Percentiles rank a stretch among this genome's conserved stretches.
phyloP scores from a whole-genome alignment of 2,797 vertebrate genomes.

The Sebastolobus alascanus region DNA sequence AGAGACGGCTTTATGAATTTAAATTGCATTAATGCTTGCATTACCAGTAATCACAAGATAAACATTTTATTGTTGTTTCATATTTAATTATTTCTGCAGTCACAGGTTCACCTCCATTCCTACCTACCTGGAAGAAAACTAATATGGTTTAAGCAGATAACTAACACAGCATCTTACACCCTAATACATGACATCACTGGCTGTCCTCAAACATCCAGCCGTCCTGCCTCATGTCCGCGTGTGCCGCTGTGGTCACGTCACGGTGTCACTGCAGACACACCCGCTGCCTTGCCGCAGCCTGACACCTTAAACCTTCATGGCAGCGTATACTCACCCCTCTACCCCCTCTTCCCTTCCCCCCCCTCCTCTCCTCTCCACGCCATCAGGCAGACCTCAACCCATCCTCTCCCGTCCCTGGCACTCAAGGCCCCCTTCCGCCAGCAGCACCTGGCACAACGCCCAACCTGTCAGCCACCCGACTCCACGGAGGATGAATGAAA shows the following conservation, averaged over 20 bases:
- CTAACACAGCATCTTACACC: conserved; percentile 37
- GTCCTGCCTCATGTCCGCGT: conserved; percentile 86
- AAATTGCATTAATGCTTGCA: not conserved
- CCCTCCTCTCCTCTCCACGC: conserved; percentile 86
- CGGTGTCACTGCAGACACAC: conserved; percentile 78
- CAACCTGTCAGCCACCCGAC: conserved; percentile 88
- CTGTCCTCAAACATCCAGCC: conserved; percentile 74
- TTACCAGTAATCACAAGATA: not conserved
- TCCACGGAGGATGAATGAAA: conserved; percentile 85
- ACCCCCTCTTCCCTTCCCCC: conserved; percentile 72
- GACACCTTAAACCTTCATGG: conserved; percentile 91
- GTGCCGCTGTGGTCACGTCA: conserved; percentile 82
- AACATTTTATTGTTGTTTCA: not conserved
- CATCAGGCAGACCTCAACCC: conserved; percentile 89
- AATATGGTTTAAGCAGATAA: conserved; percentile 2
- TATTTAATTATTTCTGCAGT: conserved; percentile 8
- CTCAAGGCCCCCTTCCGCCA: conserved; percentile 88
- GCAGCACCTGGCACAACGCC: conserved; percentile 90
- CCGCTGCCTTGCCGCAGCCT: conserved; percentile 83
- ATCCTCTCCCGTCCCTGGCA: conserved; percentile 88
- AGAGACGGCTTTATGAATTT: conserved; percentile 14
- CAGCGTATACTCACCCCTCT: conserved; percentile 87
- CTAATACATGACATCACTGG: conserved; percentile 85
- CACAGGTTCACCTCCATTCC: not conserved
- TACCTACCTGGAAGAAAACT: not conserved